Evolutionary conservation across 1,140 invertebrate genomes (phyloP).

Genomic region (Kradibia gibbosae): DNA sequence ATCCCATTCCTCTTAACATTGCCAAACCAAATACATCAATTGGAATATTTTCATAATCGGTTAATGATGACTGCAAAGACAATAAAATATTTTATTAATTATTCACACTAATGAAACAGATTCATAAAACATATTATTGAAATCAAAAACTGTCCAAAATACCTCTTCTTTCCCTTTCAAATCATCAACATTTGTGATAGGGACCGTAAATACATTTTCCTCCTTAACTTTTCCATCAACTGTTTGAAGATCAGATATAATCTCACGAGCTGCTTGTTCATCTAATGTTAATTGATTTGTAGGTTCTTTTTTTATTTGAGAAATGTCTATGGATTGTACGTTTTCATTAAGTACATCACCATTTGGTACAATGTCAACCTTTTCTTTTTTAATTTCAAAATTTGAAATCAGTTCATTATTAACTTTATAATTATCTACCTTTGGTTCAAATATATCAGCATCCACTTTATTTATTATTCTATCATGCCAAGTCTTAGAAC

Average conservation of each 20-base stretch:
- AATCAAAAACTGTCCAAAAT: too few species aligned
- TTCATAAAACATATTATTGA: too few species aligned
- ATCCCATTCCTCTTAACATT: slow-evolving; percentile 96
- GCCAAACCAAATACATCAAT: slow-evolving; percentile 91
- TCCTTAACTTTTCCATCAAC: slow-evolving; percentile 60
- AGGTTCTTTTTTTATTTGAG: slow-evolving; percentile 57
- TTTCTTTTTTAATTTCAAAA: slow-evolving; percentile 55
- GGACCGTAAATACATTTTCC: slow-evolving; percentile 69
- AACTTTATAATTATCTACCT: slow-evolving; percentile 29
- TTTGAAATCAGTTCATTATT: slow-evolving; percentile 38
- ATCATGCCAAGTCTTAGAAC: slow-evolving; percentile 66
- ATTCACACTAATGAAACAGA: slow-evolving; percentile 41
- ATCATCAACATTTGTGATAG: slow-evolving; percentile 71
- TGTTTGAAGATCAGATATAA: slow-evolving; percentile 73
- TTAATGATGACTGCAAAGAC: slow-evolving; percentile 78
- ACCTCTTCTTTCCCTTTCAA: slow-evolving; percentile 77
- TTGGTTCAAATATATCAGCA: slow-evolving; percentile 64
- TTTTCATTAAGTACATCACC: slow-evolving; percentile 33
- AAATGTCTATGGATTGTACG: slow-evolving; percentile 30
- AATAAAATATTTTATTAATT: slow-evolving; percentile 19
- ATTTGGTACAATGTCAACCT: slow-evolving; percentile 46
- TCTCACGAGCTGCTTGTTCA: slow-evolving; percentile 75
- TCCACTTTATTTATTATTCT: slow-evolving; percentile 67
- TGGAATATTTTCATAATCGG: slow-evolving; percentile 93
- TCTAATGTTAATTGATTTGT: slow-evolving; percentile 68